Evolutionary conservation across 2,113 vertebrate genomes (phyloP).

Genomic region (Chaetorhynchus papuensis): DNA sequence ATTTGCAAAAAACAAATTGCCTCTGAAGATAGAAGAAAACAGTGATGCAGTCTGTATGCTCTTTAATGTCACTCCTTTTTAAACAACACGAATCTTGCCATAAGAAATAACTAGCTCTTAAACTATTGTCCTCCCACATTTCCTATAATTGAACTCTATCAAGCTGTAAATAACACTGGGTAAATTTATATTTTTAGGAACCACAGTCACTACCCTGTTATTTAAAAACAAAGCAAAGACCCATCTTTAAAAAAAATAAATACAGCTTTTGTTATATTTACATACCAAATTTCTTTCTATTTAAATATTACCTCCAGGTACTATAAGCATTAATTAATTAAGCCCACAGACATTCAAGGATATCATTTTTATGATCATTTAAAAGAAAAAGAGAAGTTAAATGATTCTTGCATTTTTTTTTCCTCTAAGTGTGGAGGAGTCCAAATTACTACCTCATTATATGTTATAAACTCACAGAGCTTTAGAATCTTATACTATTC

Average conservation of each 20-base stretch:
- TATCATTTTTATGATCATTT: background rate
- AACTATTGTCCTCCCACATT: background rate
- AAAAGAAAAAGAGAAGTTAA: background rate
- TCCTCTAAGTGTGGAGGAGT: background rate
- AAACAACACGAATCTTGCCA: background rate
- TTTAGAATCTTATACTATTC: background rate
- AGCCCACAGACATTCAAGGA: background rate
- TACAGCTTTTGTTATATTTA: background rate
- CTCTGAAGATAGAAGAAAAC: background rate
- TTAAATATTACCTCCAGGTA: background rate
- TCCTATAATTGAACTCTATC: background rate
- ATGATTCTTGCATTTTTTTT: background rate
- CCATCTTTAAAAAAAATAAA: background rate
- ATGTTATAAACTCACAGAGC: background rate
- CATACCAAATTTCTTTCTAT: background rate
- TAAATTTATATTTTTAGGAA: background rate
- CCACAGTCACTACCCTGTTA: background rate
- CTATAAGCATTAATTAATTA: background rate
- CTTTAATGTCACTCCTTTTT: background rate
- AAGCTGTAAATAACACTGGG: background rate
- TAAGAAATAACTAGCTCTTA: background rate
- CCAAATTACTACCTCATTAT: background rate
- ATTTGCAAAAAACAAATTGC: background rate
- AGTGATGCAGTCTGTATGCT: background rate
- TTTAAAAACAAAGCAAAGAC: background rate